Percentiles rank a stretch among this genome's conserved stretches.
phyloP scores from a whole-genome alignment of 2,113 vertebrate genomes.

The Burhinus bistriatus region DNA sequence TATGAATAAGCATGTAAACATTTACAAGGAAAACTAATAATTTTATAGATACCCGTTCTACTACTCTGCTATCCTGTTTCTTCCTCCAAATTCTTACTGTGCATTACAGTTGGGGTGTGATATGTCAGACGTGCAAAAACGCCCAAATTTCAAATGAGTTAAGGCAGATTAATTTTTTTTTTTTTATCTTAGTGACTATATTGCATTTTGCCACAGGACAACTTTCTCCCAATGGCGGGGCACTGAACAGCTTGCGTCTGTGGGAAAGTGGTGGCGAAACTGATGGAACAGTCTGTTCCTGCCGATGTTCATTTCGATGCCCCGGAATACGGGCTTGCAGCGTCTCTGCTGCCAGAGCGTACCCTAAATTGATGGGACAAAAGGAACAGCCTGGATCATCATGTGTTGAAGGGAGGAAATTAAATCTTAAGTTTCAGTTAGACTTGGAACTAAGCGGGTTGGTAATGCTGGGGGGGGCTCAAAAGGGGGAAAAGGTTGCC shows the following conservation, averaged over 20 bases:
- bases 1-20: not conserved
- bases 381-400: not conserved
- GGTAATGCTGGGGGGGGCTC: not conserved
- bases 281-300: constrained; percentile 52
- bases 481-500: not conserved
- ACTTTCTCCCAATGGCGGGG: constrained; percentile 12
- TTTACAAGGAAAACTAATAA: not conserved
- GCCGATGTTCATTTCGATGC: not conserved
- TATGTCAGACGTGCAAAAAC: not conserved
- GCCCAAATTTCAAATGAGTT: not conserved
- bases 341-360: not conserved
- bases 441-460: not conserved
- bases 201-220: constrained; percentile 32
- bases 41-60: not conserved
- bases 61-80: not conserved
- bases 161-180: not conserved
- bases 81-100: not conserved
- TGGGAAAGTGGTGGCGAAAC: constrained; percentile 9
- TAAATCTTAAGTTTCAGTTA: not conserved
- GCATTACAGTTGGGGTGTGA: not conserved
- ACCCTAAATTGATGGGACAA: not conserved
- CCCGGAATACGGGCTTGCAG: not conserved
- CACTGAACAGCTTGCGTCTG: constrained; percentile 27
- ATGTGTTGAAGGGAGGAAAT: not conserved
- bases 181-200: not conserved